phyloP scores from a whole-genome alignment of 23 tunicate genomes.

The Oikopleura vanhoeffeni region DNA sequence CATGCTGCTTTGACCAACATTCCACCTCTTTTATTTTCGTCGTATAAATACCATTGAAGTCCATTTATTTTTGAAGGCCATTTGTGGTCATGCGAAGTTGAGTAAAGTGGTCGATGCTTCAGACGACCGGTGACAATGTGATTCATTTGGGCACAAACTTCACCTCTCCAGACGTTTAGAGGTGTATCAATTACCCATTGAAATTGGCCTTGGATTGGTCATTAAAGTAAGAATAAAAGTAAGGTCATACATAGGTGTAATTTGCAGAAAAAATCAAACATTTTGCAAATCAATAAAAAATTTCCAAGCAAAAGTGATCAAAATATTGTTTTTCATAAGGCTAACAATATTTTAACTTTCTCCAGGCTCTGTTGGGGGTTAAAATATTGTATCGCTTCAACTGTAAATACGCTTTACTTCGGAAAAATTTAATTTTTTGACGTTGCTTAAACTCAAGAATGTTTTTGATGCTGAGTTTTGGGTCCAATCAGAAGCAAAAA shows the following conservation, averaged over 20 bases:
- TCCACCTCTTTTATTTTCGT: background rate
- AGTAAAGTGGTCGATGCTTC: background rate
- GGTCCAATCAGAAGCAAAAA: too few relatives aligned
- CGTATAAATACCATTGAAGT: background rate
- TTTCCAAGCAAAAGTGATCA: too few relatives aligned
- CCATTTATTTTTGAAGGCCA: background rate
- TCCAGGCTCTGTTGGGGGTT: too few relatives aligned
- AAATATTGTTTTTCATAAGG: too few relatives aligned
- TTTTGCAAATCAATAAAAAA: too few relatives aligned
- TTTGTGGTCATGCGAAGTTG: background rate
- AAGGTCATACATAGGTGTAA: background rate
- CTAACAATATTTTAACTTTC: too few relatives aligned
- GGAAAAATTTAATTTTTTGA: too few relatives aligned
- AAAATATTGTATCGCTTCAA: too few relatives aligned
- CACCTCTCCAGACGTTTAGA: background rate
- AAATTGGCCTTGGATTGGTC: background rate
- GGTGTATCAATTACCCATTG: background rate
- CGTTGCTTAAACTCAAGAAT: too few relatives aligned
- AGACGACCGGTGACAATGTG: background rate
- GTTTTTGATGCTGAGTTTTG: too few relatives aligned
- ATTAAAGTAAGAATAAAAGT: background rate
- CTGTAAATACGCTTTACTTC: too few relatives aligned
- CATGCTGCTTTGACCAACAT: background rate
- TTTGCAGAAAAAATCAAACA: too few relatives aligned
- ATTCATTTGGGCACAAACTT: background rate